These are phyloP conservation scores for Pterocles orientalis DNA, from an alignment of 2,113 vertebrate genomes.

Conservation along the genomic window DNA sequence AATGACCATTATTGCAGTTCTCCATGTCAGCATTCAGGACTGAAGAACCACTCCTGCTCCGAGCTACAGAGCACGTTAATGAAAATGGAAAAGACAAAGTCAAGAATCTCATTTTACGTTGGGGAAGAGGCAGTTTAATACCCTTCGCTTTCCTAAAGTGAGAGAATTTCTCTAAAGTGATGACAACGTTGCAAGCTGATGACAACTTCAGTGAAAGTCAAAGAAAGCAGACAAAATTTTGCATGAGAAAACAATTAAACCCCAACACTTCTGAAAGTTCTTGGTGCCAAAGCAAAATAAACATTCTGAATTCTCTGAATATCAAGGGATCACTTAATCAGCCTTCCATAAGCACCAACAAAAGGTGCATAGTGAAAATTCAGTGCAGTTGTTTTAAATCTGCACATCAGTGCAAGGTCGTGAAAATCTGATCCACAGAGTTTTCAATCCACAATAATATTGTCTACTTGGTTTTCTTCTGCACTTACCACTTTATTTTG, in stretches of 20 bases:
- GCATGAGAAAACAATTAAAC: neutral
- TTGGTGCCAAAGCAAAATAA: neutral
- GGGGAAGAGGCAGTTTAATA: neutral
- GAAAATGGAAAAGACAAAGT: slow-evolving; percentile 17
- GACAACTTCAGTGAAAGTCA: neutral
- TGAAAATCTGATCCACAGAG: neutral
- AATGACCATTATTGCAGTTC: slow-evolving; percentile 25
- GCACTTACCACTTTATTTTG: neutral
- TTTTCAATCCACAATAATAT: neutral
- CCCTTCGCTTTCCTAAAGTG: neutral
- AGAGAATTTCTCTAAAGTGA: neutral
- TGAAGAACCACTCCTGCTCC: neutral
- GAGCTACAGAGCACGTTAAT: neutral
- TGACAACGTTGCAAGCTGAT: neutral
- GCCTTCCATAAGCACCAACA: neutral
- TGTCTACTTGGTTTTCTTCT: neutral
- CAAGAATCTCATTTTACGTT: slow-evolving; percentile 18
- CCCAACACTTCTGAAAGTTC: neutral
- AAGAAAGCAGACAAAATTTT: neutral
- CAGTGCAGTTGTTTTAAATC: neutral
- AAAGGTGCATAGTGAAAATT: neutral
- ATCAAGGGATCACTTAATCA: neutral
- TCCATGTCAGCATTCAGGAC: neutral
- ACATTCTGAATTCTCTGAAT: neutral
- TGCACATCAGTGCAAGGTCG: neutral